Evolutionary conservation across 2,888 invertebrate genomes (phyloP).

Genomic region (Protonemura montana): DNA sequence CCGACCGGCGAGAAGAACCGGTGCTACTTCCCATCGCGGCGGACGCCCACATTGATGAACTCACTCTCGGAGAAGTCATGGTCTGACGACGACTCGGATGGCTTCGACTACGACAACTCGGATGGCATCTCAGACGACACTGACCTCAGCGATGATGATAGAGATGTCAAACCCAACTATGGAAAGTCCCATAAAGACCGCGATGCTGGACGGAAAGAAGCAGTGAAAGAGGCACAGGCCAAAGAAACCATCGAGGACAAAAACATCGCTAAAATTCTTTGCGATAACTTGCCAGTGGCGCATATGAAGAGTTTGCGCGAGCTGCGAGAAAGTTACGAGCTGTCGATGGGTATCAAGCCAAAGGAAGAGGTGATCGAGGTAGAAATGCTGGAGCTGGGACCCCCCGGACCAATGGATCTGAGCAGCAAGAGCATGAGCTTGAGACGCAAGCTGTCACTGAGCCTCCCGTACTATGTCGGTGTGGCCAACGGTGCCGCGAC

Average conservation of each 20-base stretch:
- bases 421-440: slow-evolving; percentile 56
- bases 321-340: background rate
- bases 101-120: slow-evolving; percentile 24
- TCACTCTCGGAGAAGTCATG: slow-evolving; percentile 24
- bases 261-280: background rate
- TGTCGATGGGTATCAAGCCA: slow-evolving; percentile 10
- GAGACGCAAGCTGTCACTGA: background rate
- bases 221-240: background rate
- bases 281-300: slow-evolving; percentile 9
- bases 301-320: slow-evolving; percentile 1
- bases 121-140: background rate
- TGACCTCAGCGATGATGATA: background rate
- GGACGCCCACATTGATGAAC: slow-evolving; percentile 46
- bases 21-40: slow-evolving; percentile 59
- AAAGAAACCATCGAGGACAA: background rate
- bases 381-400: slow-evolving; percentile 29
- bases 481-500: slow-evolving; percentile 46
- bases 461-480: slow-evolving; percentile 34
- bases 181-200: background rate
- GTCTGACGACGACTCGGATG: slow-evolving; percentile 27
- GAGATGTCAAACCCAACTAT: background rate
- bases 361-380: background rate
- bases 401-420: slow-evolving; percentile 59
- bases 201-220: background rate
- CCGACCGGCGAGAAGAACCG: slow-evolving; percentile 51